phyloP scores from a whole-genome alignment of 2,888 invertebrate species.

The Isoperla grammatica region DNA sequence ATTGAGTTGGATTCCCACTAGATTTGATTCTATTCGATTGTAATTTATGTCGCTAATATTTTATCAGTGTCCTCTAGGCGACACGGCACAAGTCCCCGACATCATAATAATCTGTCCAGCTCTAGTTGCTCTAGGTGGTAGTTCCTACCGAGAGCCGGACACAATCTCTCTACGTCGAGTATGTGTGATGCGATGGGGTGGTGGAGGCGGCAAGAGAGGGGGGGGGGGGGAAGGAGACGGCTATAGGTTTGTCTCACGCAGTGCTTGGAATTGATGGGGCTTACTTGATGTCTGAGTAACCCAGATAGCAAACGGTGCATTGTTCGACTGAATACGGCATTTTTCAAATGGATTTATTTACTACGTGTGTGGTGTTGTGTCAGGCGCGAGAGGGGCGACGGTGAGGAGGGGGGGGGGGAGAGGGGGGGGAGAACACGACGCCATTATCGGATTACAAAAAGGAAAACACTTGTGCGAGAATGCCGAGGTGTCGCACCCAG shows the following conservation, averaged over 20 bases:
- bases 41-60: neutral
- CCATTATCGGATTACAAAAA: slow-evolving; percentile 16
- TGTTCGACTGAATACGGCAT: slow-evolving; percentile 15
- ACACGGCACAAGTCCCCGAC: neutral
- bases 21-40: neutral
- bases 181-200: too few relatives aligned
- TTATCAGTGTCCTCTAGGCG: neutral
- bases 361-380: slow-evolving; percentile 4
- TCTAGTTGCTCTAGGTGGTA: neutral
- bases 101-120: too few relatives aligned
- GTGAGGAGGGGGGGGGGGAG: neutral
- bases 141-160: neutral
- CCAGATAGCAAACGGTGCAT: neutral
- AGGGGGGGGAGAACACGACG: slow-evolving; percentile 8
- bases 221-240: neutral
- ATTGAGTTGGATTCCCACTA: too few relatives aligned
- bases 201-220: neutral
- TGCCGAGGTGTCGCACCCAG: too few relatives aligned
- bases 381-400: neutral
- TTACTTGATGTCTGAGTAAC: neutral
- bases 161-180: too few relatives aligned
- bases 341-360: slow-evolving; percentile 21
- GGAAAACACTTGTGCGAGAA: slow-evolving; percentile 2
- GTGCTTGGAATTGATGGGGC: neutral
- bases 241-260: neutral